Percentiles rank a stretch among this genome's conserved stretches.
Evolutionary conservation across 2,888 invertebrate species (phyloP).

Genomic region (Cremastinae sp.): DNA sequence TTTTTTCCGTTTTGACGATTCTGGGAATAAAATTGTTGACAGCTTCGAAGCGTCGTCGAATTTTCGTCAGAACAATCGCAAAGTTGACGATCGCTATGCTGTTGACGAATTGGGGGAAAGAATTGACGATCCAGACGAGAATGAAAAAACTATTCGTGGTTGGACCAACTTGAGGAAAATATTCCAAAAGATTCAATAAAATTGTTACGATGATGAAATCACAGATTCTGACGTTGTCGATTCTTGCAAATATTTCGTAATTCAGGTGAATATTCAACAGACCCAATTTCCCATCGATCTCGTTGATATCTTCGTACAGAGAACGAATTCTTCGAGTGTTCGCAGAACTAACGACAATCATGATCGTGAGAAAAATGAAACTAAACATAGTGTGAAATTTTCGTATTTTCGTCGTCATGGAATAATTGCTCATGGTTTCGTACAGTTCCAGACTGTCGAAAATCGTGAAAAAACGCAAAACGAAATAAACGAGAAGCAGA

Average conservation of each 20-base stretch:
- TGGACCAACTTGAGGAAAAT: constrained; percentile 51
- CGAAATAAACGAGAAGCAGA: constrained; percentile 41
- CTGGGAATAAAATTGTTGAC: constrained; percentile 56
- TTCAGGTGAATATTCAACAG: constrained; percentile 52
- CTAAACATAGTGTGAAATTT: constrained; percentile 29
- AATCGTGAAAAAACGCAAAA: constrained; percentile 31
- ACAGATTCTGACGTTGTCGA: constrained; percentile 37
- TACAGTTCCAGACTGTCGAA: constrained; percentile 37
- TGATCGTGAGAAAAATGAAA: constrained; percentile 46
- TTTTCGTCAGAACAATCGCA: constrained; percentile 46
- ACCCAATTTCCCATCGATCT: constrained; percentile 57
- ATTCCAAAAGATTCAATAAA: constrained; percentile 57
- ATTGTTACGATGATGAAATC: constrained; percentile 53
- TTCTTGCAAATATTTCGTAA: constrained; percentile 43
- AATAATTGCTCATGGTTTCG: constrained; percentile 24
- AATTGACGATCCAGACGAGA: constrained; percentile 56
- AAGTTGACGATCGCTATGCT: constrained; percentile 54
- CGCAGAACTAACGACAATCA: constrained; percentile 39
- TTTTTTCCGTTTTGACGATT: constrained; percentile 41
- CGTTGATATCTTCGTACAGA: constrained; percentile 32
- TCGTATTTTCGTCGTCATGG: constrained; percentile 30
- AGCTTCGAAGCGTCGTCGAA: constrained; percentile 55
- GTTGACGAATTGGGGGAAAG: constrained; percentile 59
- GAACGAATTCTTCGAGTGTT: constrained; percentile 18
- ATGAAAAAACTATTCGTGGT: constrained; percentile 27